Evolutionary conservation across 2,888 invertebrate species (phyloP), one percentile per base, ranked within the genome.

Genomic region (Agrochola lota): DNA sequence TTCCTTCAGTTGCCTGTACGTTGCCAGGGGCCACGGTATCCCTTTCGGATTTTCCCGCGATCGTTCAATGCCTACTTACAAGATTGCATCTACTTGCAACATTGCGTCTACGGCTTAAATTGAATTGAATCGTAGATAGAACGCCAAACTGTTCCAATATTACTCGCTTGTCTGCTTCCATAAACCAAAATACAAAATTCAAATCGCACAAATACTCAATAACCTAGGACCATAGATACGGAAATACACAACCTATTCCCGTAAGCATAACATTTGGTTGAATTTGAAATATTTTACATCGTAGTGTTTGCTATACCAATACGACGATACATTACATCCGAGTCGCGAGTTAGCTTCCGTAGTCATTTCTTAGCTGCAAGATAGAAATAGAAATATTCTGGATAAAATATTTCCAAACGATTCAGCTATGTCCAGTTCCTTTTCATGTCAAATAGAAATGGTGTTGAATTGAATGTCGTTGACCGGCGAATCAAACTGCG

Each of bases 361-460:
- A 81, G 77, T 78, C 72, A 78, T 78, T 77, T 78, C 80, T 70
- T 62, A 74, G 66, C 69, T 77, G 80, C 81, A 85, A 82, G 78
- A 87, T 86, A 86, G 80, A 88, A 89, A 88, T 87, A 86, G 80
- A 88, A 89, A 90, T 85, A 87, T 84, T 74, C 77, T 60, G 81
- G 78, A 85, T 87, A 87, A 92, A 91, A 90, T 91, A 91, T 85
- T 85, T 80, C 81, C 77, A 74, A 80, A 75, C 85, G 79, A 88
- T 90, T 88, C 83, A 87, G 87, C 86, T 85, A 78, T 83, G 35
- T 91, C 92, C 88, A 90, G 87, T 91, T 94, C 92, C 92, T 93
- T 93, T 94, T 94, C 94, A 92, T 95, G 94, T 93, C 94, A 93
- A 93, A 93, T 88, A 92, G 94, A 92, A 93, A 93, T 94, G 92